These are phyloP conservation scores for Unio pictorum DNA, from an alignment of 2,888 invertebrate species.

Conservation along the genomic window DNA sequence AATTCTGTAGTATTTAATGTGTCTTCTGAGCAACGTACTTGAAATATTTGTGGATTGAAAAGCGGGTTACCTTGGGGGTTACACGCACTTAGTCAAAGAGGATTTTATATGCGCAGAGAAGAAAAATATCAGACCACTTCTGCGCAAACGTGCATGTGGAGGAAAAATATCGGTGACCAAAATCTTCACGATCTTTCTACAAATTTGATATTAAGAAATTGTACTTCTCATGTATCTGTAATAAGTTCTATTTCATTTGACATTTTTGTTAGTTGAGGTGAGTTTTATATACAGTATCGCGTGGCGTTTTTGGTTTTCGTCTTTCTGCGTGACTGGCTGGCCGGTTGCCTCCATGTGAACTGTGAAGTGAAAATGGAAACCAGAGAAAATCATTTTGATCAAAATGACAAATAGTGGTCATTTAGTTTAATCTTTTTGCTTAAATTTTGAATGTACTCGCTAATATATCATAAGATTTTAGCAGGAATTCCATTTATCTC, in stretches of 20 bases:
- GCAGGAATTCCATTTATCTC: no score
- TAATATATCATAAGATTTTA: no score
- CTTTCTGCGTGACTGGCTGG: not conserved
- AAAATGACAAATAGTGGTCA: no score
- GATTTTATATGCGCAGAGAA: slow-evolving; percentile 24
- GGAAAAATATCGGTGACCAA: slow-evolving; percentile 30
- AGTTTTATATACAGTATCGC: slow-evolving; percentile 6
- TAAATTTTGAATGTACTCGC: no score
- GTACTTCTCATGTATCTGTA: slow-evolving; percentile 36
- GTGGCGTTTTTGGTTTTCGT: not conserved
- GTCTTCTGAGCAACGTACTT: no score
- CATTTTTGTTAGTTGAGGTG: slow-evolving; percentile 9
- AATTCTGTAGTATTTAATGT: no score
- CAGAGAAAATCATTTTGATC: not conserved
- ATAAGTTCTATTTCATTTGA: slow-evolving; percentile 5
- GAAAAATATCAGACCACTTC: slow-evolving; percentile 28
- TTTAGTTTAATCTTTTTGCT: no score
- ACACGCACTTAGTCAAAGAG: no score
- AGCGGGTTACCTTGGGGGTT: no score
- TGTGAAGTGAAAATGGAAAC: slow-evolving; percentile 5
- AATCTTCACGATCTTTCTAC: slow-evolving; percentile 10
- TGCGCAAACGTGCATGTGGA: slow-evolving; percentile 60
- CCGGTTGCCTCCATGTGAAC: slow-evolving; percentile 3
- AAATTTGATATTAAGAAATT: slow-evolving; percentile 8
- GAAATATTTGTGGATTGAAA: no score